These are phyloP conservation scores for Tachina lurida DNA, from an alignment of 2,888 invertebrate species.

Conservation along the genomic window DNA sequence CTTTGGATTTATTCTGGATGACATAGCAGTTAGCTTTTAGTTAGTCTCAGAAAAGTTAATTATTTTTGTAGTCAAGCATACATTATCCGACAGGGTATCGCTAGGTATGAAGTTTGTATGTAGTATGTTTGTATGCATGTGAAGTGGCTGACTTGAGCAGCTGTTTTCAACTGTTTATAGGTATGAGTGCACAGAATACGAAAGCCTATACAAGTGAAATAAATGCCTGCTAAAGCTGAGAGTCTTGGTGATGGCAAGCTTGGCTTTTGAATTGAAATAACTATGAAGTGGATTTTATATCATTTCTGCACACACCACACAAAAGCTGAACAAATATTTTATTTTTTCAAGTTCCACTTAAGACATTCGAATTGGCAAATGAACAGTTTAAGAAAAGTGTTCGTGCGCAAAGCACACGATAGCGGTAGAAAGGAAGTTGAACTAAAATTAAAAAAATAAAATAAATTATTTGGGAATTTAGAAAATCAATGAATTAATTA, in stretches of 20 bases:
- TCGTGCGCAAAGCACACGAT: constrained; percentile 79
- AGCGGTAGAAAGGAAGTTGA: constrained; percentile 70
- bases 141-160: constrained; percentile 26
- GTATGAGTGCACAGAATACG: not conserved
- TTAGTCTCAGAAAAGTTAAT: too few relatives aligned
- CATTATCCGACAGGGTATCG: too few relatives aligned
- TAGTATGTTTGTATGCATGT: not conserved
- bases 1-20: too few relatives aligned
- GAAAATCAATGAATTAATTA: constrained; percentile 31
- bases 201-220: not conserved
- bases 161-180: constrained; percentile 9
- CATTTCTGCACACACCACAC: constrained; percentile 67
- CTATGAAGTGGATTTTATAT: constrained; percentile 64
- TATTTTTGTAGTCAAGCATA: too few relatives aligned
- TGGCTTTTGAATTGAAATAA: constrained; percentile 31
- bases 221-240: not conserved
- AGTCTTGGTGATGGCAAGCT: not conserved
- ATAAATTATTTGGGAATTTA: constrained; percentile 29
- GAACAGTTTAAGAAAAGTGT: constrained; percentile 80
- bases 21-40: too few relatives aligned
- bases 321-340: constrained; percentile 49
- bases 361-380: constrained; percentile 74
- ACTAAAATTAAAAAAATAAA: constrained; percentile 51
- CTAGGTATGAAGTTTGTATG: not conserved
- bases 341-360: constrained; percentile 74